Percentiles rank a stretch among this genome's conserved stretches.
Conservation (phyloP, 1,140 invertebrate species). For the Tetragonula clypearis region DNA sequence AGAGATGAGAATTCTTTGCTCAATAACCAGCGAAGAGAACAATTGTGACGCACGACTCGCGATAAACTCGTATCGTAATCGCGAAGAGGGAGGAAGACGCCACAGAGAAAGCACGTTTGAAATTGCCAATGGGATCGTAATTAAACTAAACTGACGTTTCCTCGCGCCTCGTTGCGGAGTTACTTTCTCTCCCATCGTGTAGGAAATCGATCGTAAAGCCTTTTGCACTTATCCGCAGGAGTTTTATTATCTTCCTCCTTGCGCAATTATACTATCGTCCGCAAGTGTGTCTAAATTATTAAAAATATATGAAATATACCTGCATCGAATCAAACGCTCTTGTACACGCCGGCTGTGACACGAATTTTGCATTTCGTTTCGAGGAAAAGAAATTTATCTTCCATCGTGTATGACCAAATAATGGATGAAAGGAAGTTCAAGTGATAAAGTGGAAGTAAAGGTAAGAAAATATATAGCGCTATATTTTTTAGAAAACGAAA, state of each 20-base stretch:
- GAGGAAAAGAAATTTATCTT: too few relatives aligned
- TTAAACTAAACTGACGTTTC: conserved; percentile 27
- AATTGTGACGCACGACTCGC: conserved; percentile 34
- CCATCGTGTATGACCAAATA: too few relatives aligned
- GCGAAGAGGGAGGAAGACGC: conserved; percentile 13
- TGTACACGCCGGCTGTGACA: too few relatives aligned
- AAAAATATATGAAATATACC: too few relatives aligned
- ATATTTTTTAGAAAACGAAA: too few relatives aligned
- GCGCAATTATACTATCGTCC: background rate
- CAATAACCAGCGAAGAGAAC: conserved; percentile 26
- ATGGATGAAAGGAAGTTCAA: too few relatives aligned
- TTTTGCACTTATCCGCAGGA: background rate
- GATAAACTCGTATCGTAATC: conserved; percentile 18
- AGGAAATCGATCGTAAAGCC: conserved; percentile 35
- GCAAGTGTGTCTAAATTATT: background rate
- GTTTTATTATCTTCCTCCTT: conserved; percentile 20
- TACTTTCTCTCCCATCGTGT: conserved; percentile 31
- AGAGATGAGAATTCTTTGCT: background rate
- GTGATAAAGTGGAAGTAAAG: too few relatives aligned
- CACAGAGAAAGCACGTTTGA: conserved; percentile 15
- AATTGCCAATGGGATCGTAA: background rate
- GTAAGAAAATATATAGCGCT: too few relatives aligned
- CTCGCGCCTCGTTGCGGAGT: background rate
- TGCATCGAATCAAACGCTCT: too few relatives aligned
- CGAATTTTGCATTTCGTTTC: too few relatives aligned